phyloP scores from a whole-genome alignment of 2,888 invertebrate species.

The Mellilla xanthometata region DNA sequence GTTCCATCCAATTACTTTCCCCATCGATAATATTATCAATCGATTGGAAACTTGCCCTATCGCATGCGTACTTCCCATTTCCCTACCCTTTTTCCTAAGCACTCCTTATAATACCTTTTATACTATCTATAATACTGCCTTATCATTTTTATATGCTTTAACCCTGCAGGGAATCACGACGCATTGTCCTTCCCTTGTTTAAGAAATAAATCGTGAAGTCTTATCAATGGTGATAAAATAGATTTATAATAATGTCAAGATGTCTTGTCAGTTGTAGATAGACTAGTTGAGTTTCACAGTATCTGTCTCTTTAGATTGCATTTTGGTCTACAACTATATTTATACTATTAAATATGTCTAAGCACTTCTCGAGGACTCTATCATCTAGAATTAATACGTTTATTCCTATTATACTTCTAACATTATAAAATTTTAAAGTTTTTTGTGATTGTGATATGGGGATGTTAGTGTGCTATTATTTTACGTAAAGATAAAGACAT shows the following conservation, averaged over 20 bases:
- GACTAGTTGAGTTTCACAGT: slow-evolving; percentile 25
- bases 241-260: slow-evolving; percentile 54
- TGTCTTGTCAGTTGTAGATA: slow-evolving; percentile 32
- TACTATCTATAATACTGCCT: slow-evolving; percentile 58
- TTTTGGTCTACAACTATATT: slow-evolving; percentile 21
- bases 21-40: slow-evolving; percentile 42
- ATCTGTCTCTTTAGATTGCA: slow-evolving; percentile 27
- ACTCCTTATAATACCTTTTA: slow-evolving; percentile 49
- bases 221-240: slow-evolving; percentile 51
- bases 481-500: too few species aligned
- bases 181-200: slow-evolving; percentile 42
- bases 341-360: too few species aligned
- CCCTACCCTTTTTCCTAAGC: slow-evolving; percentile 44
- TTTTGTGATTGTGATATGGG: too few species aligned
- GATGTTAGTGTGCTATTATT: too few species aligned
- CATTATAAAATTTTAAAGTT: too few species aligned
- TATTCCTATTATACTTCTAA: too few species aligned
- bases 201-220: slow-evolving; percentile 48
- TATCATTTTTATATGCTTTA: slow-evolving; percentile 73
- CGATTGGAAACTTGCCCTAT: slow-evolving; percentile 42
- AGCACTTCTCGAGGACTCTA: too few species aligned
- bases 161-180: slow-evolving; percentile 57
- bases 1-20: slow-evolving; percentile 45
- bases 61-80: slow-evolving; percentile 58
- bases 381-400: too few species aligned